Evolutionary conservation across 2,888 invertebrate species (phyloP), one percentile per base, ranked within the genome.

Genomic region (Hedya salicella): DNA sequence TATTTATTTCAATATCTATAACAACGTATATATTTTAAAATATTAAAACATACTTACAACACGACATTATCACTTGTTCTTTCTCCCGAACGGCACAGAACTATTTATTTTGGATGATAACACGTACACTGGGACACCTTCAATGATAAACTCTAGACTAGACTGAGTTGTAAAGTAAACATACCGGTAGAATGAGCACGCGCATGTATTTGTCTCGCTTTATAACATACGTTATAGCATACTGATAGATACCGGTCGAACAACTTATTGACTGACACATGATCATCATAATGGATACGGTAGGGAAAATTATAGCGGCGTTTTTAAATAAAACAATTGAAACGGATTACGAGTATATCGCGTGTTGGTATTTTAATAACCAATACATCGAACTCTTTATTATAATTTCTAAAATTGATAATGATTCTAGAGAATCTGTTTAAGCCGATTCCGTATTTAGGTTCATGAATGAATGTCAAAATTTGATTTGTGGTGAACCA

Each of bases 41-140:
- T 46, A 2, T 3, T n/a, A 48, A 40, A 56, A 4, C n/a, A 52
- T 64, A 65, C 65, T 65, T 25, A 65, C 65, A 65, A n/a, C 65
- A 65, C 59, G 65, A 46, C 65, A 65, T 65, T 30, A 8, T 46
- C 19, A 39, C 44, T 53, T 6, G 3, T 39, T n/a, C 25, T 4
- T 19, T 52, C 39, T 48, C 17, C 14, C 36, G 30, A 30, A 39
- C 40, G 14, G 4, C 19, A 53, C 46, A 9, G 19, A 13, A 39
- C 11, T 40, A 11, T 53, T 65, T 60, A 36, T 32, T 65, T 60
- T 52, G 17, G 39, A n/a, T n/a, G 59, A 65, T 53, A 65, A 65
- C 59, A 46, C 52, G 25, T 9, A 52, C 59, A 59, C 50, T 9
- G 32, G 44, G 30, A 44, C 53, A 46, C 46, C 36, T 44, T n/a